phyloP scores from a whole-genome alignment of 2,113 vertebrate species.

The human (Homo sapiens) region GRCh38 chr11:44667501-44668000 shows the following conservation, averaged over 20 bases:
- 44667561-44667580: not conserved
- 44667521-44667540: not conserved
- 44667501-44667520: not conserved
- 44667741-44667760: fast-evolving
- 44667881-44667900: too few species aligned
- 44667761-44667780: too few species aligned
- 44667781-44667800: too few species aligned
- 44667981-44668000: too few species aligned
- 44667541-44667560: not conserved
- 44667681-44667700: not conserved
- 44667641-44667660: not conserved
- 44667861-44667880: too few species aligned
- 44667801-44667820: too few species aligned
- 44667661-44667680: not conserved
- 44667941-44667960: too few species aligned
- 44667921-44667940: too few species aligned
- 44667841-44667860: too few species aligned
- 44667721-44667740: not conserved
- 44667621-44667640: not conserved
- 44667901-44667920: too few species aligned
- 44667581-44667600: not conserved
- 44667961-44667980: too few species aligned
- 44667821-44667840: too few species aligned
- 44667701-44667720: not conserved
- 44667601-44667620: not conserved